A percentile compares a stretch with the other conserved stretches of the same genome.
Evolutionary conservation across 2,797 vertebrate species (phyloP).

Genomic region (Acanthurus tractus): DNA sequence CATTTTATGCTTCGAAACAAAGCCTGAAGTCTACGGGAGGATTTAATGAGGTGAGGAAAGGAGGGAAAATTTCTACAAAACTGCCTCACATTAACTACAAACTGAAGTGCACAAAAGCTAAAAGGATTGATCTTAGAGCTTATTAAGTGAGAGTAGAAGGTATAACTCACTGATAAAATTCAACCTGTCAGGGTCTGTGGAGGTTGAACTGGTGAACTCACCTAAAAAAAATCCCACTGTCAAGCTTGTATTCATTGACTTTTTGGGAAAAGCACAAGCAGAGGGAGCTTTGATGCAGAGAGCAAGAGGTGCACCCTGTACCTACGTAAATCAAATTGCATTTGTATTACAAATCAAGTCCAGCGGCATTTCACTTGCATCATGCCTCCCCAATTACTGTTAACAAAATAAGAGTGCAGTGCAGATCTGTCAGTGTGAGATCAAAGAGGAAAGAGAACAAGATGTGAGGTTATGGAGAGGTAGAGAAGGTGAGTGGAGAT

Average conservation of each 20-base stretch:
- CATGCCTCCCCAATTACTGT: slow-evolving; percentile 64
- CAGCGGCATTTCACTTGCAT: slow-evolving; percentile 58
- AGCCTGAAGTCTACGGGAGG: slow-evolving; percentile 20
- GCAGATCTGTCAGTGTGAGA: slow-evolving; percentile 46
- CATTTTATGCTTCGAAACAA: slow-evolving; percentile 35
- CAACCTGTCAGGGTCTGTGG: background rate
- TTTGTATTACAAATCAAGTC: slow-evolving; percentile 54
- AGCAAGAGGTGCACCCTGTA: slow-evolving; percentile 46
- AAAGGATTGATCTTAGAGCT: background rate
- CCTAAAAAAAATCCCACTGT: background rate
- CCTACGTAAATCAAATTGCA: slow-evolving; percentile 57
- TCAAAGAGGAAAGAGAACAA: slow-evolving; percentile 46
- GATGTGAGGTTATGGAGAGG: slow-evolving; percentile 18
- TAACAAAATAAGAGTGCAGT: slow-evolving; percentile 47
- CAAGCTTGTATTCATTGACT: slow-evolving; percentile 3
- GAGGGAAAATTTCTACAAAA: background rate
- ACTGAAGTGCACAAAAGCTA: background rate
- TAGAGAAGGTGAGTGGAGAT: slow-evolving; percentile 2
- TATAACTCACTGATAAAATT: background rate
- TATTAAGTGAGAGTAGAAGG: background rate
- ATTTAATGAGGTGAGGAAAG: slow-evolving; percentile 41
- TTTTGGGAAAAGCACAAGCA: slow-evolving; percentile 26
- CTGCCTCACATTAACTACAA: slow-evolving; percentile 22
- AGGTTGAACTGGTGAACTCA: slow-evolving; percentile 20
- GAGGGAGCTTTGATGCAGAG: slow-evolving; percentile 27